Evolutionary conservation across 2,888 invertebrate genomes (phyloP), one percentile per base, ranked within the genome.

Genomic region (Scotopteryx bipunctaria): DNA sequence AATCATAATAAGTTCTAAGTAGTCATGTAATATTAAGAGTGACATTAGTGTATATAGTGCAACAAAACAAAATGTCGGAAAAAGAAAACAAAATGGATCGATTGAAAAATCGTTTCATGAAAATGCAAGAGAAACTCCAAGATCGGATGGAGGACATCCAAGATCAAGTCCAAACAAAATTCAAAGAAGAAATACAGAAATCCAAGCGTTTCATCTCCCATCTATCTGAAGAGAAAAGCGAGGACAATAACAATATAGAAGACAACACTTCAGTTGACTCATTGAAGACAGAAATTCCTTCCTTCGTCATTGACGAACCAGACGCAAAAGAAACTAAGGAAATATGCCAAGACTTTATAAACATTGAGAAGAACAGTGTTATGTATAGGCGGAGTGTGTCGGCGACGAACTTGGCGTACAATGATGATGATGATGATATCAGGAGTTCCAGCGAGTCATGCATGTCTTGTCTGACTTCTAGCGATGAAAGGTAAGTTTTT

Each of bases 91-190:
- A 81, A 67, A 81, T 90, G 67, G 81, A 83, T 0, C 68, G 71
- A 6, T 55, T 90, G 0, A 91, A 85, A 59, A 78, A 76, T 38
- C 73, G 77, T 0, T 61, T 90, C 0, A 72, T 79, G 15, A 83
- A 73, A 59, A 69, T 91, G 17, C 90, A 91, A 47, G 89, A 67
- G 9, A 90, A 85, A 51, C 75, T 91, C 0, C 88, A 90, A 36
- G 83, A 86, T 32, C 72, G 76, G 1, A 83, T 91, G 29, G 91
- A 91, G 56, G 86, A 82, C 40, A 69, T 91, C 0, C 89, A 88
- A 61, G 91, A 88, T 32, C 83, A 87, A 51, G 67, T 91, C 1
- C 89, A 89, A 21, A 78, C 59, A n/a, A 81, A 79, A 19, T 54
- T 54, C 29, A 48, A 48, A 32, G 48, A 54, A 41, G 54, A 54